phyloP scores from a whole-genome alignment of 1,140 invertebrate species.

The Diorhabda elongata region DNA sequence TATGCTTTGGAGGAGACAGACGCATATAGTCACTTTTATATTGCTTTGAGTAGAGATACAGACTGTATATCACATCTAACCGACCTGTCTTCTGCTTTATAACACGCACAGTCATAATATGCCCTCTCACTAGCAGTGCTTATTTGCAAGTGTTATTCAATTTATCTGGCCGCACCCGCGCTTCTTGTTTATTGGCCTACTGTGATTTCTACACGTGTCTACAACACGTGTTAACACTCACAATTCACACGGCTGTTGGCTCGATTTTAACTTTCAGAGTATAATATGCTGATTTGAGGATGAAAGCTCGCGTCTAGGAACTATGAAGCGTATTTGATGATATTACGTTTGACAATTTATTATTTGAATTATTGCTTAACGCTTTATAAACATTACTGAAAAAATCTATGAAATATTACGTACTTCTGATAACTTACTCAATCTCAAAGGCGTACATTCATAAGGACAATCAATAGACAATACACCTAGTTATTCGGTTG shows the following conservation, averaged over 20 bases:
- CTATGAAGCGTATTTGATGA: neutral
- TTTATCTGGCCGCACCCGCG: constrained; percentile 46
- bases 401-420: too few relatives aligned
- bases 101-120: constrained; percentile 37
- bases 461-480: too few relatives aligned
- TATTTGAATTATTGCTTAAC: too few relatives aligned
- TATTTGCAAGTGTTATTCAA: constrained; percentile 48
- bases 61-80: constrained; percentile 10
- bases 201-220: constrained; percentile 46
- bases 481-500: too few relatives aligned
- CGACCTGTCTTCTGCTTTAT: constrained; percentile 19
- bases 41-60: too few relatives aligned
- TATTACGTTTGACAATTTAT: neutral
- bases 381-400: too few relatives aligned
- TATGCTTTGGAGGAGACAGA: too few relatives aligned
- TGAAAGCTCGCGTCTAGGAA: neutral
- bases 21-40: too few relatives aligned
- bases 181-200: constrained; percentile 44
- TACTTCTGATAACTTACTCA: too few relatives aligned
- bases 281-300: constrained; percentile 1
- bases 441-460: too few relatives aligned
- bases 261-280: neutral
- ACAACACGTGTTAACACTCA: constrained; percentile 33
- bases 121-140: constrained; percentile 34
- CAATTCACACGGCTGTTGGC: constrained; percentile 4